Evolutionary conservation across 2,797 vertebrate genomes (phyloP).

Genomic region (Steatocranus sp.): DNA sequence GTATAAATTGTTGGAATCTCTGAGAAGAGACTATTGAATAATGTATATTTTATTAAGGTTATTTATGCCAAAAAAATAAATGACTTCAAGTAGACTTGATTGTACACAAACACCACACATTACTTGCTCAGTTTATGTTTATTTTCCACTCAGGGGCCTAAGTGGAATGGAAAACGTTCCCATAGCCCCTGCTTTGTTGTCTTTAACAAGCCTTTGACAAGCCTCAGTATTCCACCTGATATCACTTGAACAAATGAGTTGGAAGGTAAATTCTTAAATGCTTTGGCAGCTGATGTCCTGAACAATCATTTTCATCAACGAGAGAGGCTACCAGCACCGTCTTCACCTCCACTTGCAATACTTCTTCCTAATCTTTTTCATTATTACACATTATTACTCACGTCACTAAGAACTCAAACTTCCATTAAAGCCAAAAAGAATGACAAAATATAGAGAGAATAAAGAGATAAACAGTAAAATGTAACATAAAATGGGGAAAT

Average conservation of each 20-base stretch:
- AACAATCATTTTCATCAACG: not conserved
- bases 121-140: not conserved
- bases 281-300: not conserved
- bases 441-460: not conserved
- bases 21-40: not conserved
- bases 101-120: not conserved
- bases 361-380: not conserved
- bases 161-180: not conserved
- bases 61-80: not conserved
- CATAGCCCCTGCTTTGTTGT: not conserved
- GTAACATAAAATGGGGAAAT: not conserved
- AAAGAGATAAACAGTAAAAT: not conserved
- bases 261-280: not conserved
- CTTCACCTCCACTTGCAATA: not conserved
- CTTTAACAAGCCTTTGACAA: not conserved
- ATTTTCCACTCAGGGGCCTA: not conserved
- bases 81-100: not conserved
- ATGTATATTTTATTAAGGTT: not conserved
- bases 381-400: not conserved
- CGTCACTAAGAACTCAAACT: not conserved
- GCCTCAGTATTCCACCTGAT: not conserved
- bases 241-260: not conserved
- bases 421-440: not conserved
- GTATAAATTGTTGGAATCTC: not conserved
- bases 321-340: not conserved